Percentiles rank a stretch among this genome's conserved stretches.
Evolutionary conservation across 1,140 invertebrate genomes (phyloP).

Genomic region (Melanaphis sacchari): DNA sequence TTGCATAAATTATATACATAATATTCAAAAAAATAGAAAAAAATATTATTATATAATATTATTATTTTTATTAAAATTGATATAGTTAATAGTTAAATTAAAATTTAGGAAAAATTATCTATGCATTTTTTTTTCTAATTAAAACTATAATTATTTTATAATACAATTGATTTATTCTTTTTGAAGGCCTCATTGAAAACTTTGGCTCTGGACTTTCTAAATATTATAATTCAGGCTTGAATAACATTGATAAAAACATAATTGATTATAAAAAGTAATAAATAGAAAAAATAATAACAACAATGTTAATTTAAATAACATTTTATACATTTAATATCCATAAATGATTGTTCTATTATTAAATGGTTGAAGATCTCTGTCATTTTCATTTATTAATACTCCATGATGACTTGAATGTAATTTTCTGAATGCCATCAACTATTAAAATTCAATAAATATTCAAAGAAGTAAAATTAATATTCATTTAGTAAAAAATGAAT

Average conservation of each 20-base stretch:
- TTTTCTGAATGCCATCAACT: constrained; percentile 36
- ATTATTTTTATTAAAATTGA: too few relatives aligned
- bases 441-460: constrained; percentile 22
- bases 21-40: too few relatives aligned
- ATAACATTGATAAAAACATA: not conserved
- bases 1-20: too few relatives aligned
- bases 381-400: constrained; percentile 28
- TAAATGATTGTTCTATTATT: constrained; percentile 44
- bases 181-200: too few relatives aligned
- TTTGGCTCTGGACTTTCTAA: too few relatives aligned
- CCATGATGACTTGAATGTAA: constrained; percentile 15
- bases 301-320: not conserved
- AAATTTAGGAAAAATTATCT: too few relatives aligned
- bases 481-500: not conserved
- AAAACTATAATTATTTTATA: too few relatives aligned
- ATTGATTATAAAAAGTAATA: not conserved
- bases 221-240: too few relatives aligned
- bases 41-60: too few relatives aligned
- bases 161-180: too few relatives aligned
- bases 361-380: constrained; percentile 51
- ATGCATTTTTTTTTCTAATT: too few relatives aligned
- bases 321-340: not conserved
- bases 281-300: not conserved
- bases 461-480: not conserved
- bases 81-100: too few relatives aligned